Base-by-base conservation (phyloP, 2,113 vertebrate genomes). In the Limanda limanda region DNA sequence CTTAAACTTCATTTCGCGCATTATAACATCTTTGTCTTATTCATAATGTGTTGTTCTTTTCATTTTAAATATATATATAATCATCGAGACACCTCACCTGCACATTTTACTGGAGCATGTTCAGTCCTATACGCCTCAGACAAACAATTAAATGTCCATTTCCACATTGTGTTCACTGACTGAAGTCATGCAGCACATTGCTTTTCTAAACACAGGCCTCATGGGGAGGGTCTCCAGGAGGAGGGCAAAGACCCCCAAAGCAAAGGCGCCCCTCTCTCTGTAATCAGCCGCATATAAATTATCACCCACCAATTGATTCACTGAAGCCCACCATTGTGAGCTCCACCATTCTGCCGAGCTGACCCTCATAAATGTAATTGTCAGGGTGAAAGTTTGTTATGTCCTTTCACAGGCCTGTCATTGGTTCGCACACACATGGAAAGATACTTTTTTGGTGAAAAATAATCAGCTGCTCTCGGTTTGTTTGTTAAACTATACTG, bases 261-360 rank as follows among this genome's bases (percentile, higher is more conserved):
- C 31, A 76, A 75, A 60, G 40, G 57, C 18, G 21, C 45, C 67
- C 48, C 62, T 82, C 76, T 76, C 82, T 79, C 67, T 89, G 82
- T 82, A 69, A 90, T 88, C 81, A 78, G 64, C 40, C 24, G 37
- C 55, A 70, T 85, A 88, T 91, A 86, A 91, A 92, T 92, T 88
- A 88, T 42, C 69, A 80, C 3, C 48, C 79, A 84, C 65, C 87
- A 86, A 89, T 57, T 79, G 76, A 87, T 76, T 80, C 81, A 79
- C 71, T 74, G 79, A 78, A 76, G 62, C 54, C 71, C 25, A 52
- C 73, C 74, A 83, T 88, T 92, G 85, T 88, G 27, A 58, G 54
- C 1, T 35, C 56, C 64, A 7, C 62, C 58, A 78, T 82, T 82
- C 61, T 35, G 4, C 69, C 79, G 89, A 88, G 82, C 80, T 61